Evolutionary conservation across 2,888 invertebrate genomes (phyloP).

Genomic region (Pristionchus arcanus): DNA sequence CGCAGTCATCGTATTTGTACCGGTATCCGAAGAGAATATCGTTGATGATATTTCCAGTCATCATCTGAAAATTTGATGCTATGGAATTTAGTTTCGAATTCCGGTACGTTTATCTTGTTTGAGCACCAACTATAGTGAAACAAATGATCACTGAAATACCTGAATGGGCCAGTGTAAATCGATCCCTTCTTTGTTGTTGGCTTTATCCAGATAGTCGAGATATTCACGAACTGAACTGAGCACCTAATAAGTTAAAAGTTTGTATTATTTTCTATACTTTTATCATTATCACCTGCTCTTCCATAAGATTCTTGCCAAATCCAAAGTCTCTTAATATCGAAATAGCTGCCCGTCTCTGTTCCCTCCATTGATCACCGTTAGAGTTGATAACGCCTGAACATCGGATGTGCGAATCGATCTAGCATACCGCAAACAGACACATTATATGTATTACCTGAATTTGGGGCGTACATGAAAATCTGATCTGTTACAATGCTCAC

Average conservation of each 20-base stretch:
- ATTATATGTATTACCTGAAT: background rate
- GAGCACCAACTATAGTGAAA: too few relatives aligned
- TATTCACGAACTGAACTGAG: background rate
- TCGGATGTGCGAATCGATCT: too few relatives aligned
- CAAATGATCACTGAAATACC: background rate
- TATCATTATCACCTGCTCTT: background rate
- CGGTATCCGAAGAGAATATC: slow-evolving; percentile 46
- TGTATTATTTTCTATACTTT: background rate
- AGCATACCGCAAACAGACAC: background rate
- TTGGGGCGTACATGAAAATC: background rate
- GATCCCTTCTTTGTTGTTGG: background rate
- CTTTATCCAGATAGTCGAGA: background rate
- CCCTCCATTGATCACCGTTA: background rate
- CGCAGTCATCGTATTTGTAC: slow-evolving; percentile 47
- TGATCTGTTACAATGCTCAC: background rate
- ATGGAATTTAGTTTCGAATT: background rate
- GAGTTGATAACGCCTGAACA: background rate
- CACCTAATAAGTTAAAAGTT: background rate
- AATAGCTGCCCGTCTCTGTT: background rate
- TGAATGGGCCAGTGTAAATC: background rate
- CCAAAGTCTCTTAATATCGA: background rate
- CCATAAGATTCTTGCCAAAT: background rate
- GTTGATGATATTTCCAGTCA: slow-evolving; percentile 49
- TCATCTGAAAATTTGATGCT: background rate
- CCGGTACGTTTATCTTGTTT: too few relatives aligned